Percentiles rank a stretch among this genome's conserved stretches.
These are phyloP conservation scores for Philaenus spumarius DNA, from an alignment of 1,140 invertebrate genomes.

Conservation along the genomic window DNA sequence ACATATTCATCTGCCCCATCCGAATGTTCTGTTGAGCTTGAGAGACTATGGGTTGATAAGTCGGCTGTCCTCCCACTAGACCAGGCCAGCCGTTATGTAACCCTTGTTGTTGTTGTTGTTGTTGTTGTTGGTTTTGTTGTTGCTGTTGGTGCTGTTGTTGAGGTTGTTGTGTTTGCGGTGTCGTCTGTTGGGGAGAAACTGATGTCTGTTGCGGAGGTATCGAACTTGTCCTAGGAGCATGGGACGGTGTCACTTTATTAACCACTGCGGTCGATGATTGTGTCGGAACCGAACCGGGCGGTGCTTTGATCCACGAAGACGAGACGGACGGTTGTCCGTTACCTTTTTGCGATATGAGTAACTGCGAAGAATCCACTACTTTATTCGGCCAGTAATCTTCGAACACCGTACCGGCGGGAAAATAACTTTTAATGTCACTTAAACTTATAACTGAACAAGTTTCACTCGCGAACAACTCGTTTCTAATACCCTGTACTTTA, in stretches of 20 bases:
- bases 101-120: slow-evolving; percentile 33
- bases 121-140: slow-evolving; percentile 25
- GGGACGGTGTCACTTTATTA: slow-evolving; percentile 10
- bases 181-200: too few relatives aligned
- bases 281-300: slow-evolving; percentile 18
- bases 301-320: slow-evolving; percentile 26
- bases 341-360: slow-evolving; percentile 47
- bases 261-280: slow-evolving; percentile 11
- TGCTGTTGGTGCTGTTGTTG: slow-evolving; percentile 28
- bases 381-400: slow-evolving; percentile 89
- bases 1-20: not conserved
- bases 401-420: slow-evolving; percentile 79
- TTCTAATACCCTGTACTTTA: slow-evolving; percentile 86
- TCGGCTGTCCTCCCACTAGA: slow-evolving; percentile 43
- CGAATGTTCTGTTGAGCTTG: not conserved
- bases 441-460: slow-evolving; percentile 82
- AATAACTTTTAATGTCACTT: slow-evolving; percentile 83
- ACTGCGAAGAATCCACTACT: slow-evolving; percentile 62
- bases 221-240: slow-evolving; percentile 33
- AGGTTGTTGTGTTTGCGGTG: slow-evolving; percentile 32
- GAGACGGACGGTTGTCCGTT: not conserved
- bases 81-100: slow-evolving; percentile 43
- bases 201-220: slow-evolving; percentile 36
- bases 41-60: slow-evolving; percentile 36
- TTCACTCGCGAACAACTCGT: slow-evolving; percentile 83